phyloP scores from a whole-genome alignment of 2,888 invertebrate genomes.

The Drosophila emarginata region DNA sequence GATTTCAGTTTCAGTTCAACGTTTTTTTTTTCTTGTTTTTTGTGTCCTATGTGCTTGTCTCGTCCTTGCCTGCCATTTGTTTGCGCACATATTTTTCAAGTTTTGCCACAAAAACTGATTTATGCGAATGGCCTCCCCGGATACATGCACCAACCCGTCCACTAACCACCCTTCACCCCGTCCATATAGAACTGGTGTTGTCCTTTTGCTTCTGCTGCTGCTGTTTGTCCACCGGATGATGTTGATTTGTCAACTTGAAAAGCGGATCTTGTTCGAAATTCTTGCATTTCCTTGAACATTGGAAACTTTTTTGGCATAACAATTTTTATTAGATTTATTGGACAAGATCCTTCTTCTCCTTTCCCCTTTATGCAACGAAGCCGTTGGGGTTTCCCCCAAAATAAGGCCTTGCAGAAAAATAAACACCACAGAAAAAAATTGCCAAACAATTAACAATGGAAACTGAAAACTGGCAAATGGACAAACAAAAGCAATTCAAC shows the following conservation, averaged over 20 bases:
- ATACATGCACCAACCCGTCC: neutral
- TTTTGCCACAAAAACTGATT: conserved; percentile 76
- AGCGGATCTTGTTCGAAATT: conserved; percentile 72
- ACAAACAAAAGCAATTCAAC: conserved; percentile 19
- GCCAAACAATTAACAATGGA: conserved; percentile 48
- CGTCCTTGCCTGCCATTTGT: conserved; percentile 64
- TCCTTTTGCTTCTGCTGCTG: conserved; percentile 10
- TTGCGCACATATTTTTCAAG: conserved; percentile 75
- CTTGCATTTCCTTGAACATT: conserved; percentile 65
- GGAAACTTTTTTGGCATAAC: conserved; percentile 30
- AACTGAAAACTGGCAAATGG: conserved; percentile 36
- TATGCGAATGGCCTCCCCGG: conserved; percentile 56
- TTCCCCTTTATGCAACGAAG: too few relatives aligned
- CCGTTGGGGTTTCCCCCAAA: too few relatives aligned
- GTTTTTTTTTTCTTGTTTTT: conserved; percentile 17
- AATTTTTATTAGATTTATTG: conserved; percentile 57
- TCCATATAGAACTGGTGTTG: conserved; percentile 10
- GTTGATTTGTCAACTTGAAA: conserved; percentile 79
- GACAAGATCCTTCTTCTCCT: neutral
- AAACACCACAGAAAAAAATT: conserved; percentile 9
- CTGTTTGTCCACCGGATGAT: conserved; percentile 68
- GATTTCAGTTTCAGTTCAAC: conserved; percentile 47
- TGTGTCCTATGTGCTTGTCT: conserved; percentile 23
- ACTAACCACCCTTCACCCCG: neutral
- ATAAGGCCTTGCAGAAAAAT: conserved; percentile 5